These are phyloP conservation scores for Oryzaephilus surinamensis DNA, from an alignment of 1,140 invertebrate genomes.

Conservation along the genomic window DNA sequence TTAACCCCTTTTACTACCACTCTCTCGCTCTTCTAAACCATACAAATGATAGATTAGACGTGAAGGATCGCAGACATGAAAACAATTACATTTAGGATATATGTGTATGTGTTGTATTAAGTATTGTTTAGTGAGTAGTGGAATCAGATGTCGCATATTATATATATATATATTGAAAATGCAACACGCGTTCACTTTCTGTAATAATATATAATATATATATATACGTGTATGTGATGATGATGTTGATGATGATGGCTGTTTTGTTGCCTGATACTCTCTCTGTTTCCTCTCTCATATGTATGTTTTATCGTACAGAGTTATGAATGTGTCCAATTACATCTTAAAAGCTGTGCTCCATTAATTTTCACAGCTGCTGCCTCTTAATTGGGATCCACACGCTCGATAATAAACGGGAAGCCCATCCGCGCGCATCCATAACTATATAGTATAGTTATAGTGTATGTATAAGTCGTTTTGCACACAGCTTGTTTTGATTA, in stretches of 20 bases:
- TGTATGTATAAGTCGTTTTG: too few relatives aligned
- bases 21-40: too few relatives aligned
- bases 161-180: conserved; percentile 9
- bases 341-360: conserved; percentile 55
- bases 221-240: not conserved
- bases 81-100: conserved; percentile 26
- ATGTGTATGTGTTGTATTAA: conserved; percentile 15
- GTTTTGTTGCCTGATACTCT: conserved; percentile 17
- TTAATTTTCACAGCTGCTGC: conserved; percentile 57
- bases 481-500: too few relatives aligned
- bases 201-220: conserved; percentile 1
- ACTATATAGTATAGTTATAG: too few relatives aligned
- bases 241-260: not conserved
- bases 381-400: conserved; percentile 51
- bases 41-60: conserved; percentile 31
- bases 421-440: too few relatives aligned
- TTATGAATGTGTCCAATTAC: conserved; percentile 57
- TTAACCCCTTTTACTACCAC: conserved; percentile 19
- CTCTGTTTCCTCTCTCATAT: conserved; percentile 10
- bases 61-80: conserved; percentile 21
- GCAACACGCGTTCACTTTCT: not conserved
- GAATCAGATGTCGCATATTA: conserved; percentile 27
- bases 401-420: conserved; percentile 45
- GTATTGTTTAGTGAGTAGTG: conserved; percentile 19
- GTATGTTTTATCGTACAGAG: too few relatives aligned